Evolutionary conservation across 2,797 vertebrate genomes (phyloP).

Genomic region (Arremon aurantiirostris): DNA sequence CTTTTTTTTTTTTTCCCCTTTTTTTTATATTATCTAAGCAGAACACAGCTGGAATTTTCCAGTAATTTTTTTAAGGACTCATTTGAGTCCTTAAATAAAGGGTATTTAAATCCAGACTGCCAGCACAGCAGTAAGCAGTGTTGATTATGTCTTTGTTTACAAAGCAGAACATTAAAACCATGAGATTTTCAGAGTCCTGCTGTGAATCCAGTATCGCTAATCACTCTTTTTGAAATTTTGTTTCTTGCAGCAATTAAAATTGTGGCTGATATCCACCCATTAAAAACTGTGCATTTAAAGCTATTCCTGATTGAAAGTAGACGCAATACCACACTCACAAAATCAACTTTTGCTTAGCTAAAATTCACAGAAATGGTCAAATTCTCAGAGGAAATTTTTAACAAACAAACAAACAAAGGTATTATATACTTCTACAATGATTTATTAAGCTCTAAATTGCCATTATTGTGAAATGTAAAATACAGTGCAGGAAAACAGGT

Average conservation of each 20-base stretch:
- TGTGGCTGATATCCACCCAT: not conserved
- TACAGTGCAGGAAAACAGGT: not conserved
- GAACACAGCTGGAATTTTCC: not conserved
- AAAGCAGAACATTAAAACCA: not conserved
- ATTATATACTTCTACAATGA: not conserved
- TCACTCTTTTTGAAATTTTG: not conserved
- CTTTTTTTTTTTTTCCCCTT: rapidly evolving
- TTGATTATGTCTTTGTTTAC: not conserved
- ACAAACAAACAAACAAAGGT: not conserved
- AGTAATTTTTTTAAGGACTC: not conserved
- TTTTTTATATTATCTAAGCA: not conserved
- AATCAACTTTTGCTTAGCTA: not conserved
- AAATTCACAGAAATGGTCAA: not conserved
- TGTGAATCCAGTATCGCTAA: not conserved
- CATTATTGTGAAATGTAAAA: conserved; percentile 6
- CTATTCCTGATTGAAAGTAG: not conserved
- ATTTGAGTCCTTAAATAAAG: not conserved
- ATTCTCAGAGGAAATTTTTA: not conserved
- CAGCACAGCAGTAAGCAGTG: not conserved
- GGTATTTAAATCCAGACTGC: not conserved
- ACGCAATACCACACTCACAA: not conserved
- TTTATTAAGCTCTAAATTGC: not conserved
- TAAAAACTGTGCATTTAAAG: not conserved
- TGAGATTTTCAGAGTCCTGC: not conserved
- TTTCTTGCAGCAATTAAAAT: not conserved